Base-by-base conservation (phyloP, 2,888 invertebrate genomes). In the Cheilosia vernalis region DNA sequence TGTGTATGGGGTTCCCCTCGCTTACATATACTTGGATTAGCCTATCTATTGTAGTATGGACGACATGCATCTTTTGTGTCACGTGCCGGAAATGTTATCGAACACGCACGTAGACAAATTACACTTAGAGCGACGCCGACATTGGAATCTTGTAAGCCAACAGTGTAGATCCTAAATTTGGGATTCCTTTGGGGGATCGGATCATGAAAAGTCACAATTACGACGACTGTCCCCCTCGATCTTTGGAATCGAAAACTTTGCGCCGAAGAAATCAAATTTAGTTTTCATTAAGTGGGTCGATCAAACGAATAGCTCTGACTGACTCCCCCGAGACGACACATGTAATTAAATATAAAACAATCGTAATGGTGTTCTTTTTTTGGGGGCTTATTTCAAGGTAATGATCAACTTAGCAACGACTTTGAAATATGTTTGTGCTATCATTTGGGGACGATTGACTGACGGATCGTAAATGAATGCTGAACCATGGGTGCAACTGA, bases 341-440 rank as follows among this genome's bases (percentile, higher is more conserved):
- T 56, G 66, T 81, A 81, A 85, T 85, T 77, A 76, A 72, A 76
- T 77, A 77, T 66, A 81, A 72, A 81, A 77, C 72, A 74, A 80
- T 53, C 53, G 67, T 72, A 69, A 79, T 70, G 64, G 60, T 33
- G 51, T 24, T 56, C 60, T 56, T 53, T 49, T 30, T 63, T 37
- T 44, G 44, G 44, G 44, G 67, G 73, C 27, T 27, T 27, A 6
- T 44, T 44, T 47, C 17, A 53, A 55, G 33, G 67, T 73, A 55
- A 69, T 80, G 64, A 56, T 55, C 30, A 58, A 58, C 80, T 74
- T 61, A 37, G 27, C 61, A 56, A 53, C 47, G 80, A 74, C 80
- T 53, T 74, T 80, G 67, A 80, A 42, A 40, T 67, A 64, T 70
- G 49, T 13, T 21, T 61, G 17, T 33, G 27, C 13, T 74, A 33